Conservation (phyloP, 2,113 vertebrate genomes). For the Passer domesticus region DNA sequence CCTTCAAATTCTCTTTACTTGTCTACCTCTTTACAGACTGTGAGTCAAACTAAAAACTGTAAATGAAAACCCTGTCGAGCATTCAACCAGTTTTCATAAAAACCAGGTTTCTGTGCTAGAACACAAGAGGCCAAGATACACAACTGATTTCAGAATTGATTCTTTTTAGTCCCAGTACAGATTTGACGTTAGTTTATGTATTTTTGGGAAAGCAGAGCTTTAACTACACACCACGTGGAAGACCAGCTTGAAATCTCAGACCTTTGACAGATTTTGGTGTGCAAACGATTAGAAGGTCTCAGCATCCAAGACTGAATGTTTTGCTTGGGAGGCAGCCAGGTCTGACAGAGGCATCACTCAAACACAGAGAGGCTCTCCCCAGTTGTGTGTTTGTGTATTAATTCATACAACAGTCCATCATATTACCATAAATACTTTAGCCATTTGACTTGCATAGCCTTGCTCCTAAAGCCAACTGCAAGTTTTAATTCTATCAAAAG, state of each 20-base stretch:
- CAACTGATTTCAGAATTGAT: not conserved
- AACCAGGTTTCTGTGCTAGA: not conserved
- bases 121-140: not conserved
- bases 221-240: not conserved
- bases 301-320: not conserved
- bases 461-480: not conserved
- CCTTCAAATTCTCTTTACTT: not conserved
- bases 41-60: not conserved
- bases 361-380: not conserved
- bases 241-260: not conserved
- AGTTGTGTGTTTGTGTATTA: not conserved
- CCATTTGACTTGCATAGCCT: rapidly evolving
- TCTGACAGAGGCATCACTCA: not conserved
- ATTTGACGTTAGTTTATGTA: not conserved
- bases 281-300: not conserved
- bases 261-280: not conserved
- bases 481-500: rapidly evolving
- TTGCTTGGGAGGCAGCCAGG: not conserved
- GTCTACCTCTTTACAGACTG: not conserved
- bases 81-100: not conserved
- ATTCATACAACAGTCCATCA: not conserved
- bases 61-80: not conserved
- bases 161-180: not conserved
- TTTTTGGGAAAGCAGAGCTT: not conserved
- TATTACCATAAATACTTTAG: not conserved